Base-by-base conservation (phyloP, 2,888 invertebrate genomes). In the Harmothoe impar region DNA sequence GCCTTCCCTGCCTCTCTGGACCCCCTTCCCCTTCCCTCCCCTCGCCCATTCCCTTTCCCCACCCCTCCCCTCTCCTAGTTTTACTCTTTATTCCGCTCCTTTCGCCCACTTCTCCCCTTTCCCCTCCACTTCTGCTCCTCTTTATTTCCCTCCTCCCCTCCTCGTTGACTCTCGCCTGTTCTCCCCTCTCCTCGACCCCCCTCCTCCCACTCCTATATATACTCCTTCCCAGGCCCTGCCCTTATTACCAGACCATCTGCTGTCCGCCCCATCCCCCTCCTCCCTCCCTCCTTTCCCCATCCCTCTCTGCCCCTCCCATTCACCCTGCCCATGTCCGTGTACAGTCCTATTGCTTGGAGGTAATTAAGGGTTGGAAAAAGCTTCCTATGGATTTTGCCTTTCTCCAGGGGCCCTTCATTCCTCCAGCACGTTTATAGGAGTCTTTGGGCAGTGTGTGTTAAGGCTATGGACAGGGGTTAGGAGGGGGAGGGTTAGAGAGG, bases 331-430 rank as follows among this genome's bases (percentile, higher is more conserved):
- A 43, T 62, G 12, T 62, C 62, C n/a, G 54, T n/a, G 1, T 62
- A n/a, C 23, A 15, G 62, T 7, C 62, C 23, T n/a, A 20, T 62
- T 20, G 62, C n/a, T 62, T 3, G n/a, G 62, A n/a, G n/a, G 62
- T n/a, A 62, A 62, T 62, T n/a, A 62, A 20, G 62, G n/a, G 62
- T 62, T 20, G 62, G n/a, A 62, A 62, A 52, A 62, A n/a, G 62
- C 62, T 15, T 62, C 62, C 15, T 62, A 62, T 62, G 54, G 54
- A 52, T 52, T 52, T 52, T 52, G 10, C 54, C n/a, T n/a, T n/a
- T n/a, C 54, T 52, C 54, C 17, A 52, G 17, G 54, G 54, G 54
- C 54, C 54, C 54, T 10, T 10, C 12, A 52, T n/a, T n/a, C n/a
- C n/a, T n/a, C n/a, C n/a, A n/a, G n/a, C n/a, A 17, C 17, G 54